Evolutionary conservation across 2,797 vertebrate genomes (phyloP).

Genomic region (Onychomys torridus): DNA sequence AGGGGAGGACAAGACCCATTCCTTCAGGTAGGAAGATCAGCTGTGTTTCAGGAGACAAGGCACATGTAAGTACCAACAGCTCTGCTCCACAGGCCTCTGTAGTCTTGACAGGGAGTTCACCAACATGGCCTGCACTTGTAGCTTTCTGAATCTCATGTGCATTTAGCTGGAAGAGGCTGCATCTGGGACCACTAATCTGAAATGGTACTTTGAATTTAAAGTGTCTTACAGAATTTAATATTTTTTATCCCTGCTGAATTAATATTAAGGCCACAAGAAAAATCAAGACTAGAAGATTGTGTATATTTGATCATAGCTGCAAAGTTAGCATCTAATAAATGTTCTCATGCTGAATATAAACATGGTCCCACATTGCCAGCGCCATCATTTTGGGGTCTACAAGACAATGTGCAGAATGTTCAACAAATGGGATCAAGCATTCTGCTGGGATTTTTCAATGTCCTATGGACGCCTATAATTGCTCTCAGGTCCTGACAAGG

Average conservation of each 20-base stretch:
- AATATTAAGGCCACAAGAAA: neutral
- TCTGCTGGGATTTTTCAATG: neutral
- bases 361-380: neutral
- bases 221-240: slow-evolving; percentile 16
- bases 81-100: neutral
- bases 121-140: neutral
- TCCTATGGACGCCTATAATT: neutral
- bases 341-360: neutral
- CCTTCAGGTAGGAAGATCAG: neutral
- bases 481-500: neutral
- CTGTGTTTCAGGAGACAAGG: neutral
- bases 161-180: slow-evolving; percentile 7
- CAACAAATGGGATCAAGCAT: neutral
- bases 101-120: neutral
- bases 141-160: neutral
- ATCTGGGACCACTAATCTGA: neutral
- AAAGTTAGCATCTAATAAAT: neutral
- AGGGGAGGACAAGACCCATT: neutral
- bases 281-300: slow-evolving; percentile 28
- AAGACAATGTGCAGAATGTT: neutral
- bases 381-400: neutral
- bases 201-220: slow-evolving; percentile 60
- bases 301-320: neutral
- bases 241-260: slow-evolving; percentile 7
- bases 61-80: neutral